Conservation (phyloP, 2,888 invertebrate genomes). For the Sipha maydis region DNA sequence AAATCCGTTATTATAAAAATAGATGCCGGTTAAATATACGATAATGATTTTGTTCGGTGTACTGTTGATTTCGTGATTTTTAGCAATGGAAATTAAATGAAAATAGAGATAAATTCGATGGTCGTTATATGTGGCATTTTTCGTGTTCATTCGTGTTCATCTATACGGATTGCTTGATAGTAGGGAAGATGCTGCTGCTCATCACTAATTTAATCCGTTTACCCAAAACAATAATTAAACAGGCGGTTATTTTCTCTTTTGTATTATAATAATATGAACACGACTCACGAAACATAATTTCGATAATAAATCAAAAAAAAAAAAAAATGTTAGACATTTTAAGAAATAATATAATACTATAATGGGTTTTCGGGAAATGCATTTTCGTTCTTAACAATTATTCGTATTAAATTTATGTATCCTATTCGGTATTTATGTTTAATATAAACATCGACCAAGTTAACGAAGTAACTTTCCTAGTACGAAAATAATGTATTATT, state of each 20-base stretch:
- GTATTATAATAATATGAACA: background rate
- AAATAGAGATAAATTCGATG: background rate
- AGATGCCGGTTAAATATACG: background rate
- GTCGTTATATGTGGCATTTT: conserved; percentile 36
- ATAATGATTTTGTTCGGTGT: background rate
- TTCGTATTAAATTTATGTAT: background rate
- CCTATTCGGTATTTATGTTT: background rate
- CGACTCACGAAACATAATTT: background rate
- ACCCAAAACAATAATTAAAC: background rate
- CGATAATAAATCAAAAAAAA: background rate
- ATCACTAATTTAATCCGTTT: background rate
- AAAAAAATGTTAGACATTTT: background rate
- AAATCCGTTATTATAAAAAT: background rate
- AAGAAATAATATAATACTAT: background rate
- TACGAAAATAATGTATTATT: background rate
- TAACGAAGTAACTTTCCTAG: background rate
- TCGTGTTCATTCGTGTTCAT: conserved; percentile 41
- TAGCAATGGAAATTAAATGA: background rate
- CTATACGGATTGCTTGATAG: conserved; percentile 40
- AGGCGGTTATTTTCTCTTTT: background rate
- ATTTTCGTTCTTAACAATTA: background rate
- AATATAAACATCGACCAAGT: background rate
- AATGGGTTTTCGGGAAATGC: background rate
- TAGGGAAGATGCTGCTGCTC: conserved; percentile 8
- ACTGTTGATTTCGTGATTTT: background rate